phyloP scores from a whole-genome alignment of 2,113 vertebrate genomes.

The Podiceps cristatus region DNA sequence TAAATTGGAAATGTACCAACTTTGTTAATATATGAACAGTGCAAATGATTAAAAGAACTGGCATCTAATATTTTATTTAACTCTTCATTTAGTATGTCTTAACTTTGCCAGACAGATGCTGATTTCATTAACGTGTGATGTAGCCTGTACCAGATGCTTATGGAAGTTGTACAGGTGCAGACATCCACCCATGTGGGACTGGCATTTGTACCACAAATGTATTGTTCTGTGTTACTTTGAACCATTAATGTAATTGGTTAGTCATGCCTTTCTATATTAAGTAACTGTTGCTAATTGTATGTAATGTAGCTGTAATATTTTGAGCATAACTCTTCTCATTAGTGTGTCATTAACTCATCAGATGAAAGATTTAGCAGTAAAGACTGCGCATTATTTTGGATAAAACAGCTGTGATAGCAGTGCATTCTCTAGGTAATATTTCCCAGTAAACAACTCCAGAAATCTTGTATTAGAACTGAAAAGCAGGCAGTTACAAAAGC shows the following conservation, averaged over 20 bases:
- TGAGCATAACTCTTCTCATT: slow-evolving; percentile 37
- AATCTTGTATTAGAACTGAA: slow-evolving; percentile 1
- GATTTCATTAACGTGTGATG: not conserved
- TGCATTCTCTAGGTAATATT: not conserved
- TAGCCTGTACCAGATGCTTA: not conserved
- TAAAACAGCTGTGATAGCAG: slow-evolving; percentile 4
- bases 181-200: not conserved
- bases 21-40: not conserved
- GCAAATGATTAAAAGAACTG: not conserved
- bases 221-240: slow-evolving; percentile 33
- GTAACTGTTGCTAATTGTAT: slow-evolving; percentile 57
- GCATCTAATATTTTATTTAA: slow-evolving; percentile 21
- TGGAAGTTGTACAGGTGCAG: slow-evolving; percentile 33
- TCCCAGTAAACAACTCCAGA: slow-evolving; percentile 20
- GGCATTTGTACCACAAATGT: slow-evolving; percentile 12
- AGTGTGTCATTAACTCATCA: slow-evolving; percentile 50
- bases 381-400: not conserved
- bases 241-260: slow-evolving; percentile 44
- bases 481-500: not conserved
- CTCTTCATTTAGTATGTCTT: not conserved
- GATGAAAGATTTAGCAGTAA: slow-evolving; percentile 24
- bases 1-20: not conserved
- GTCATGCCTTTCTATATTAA: slow-evolving; percentile 49
- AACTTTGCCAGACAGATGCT: slow-evolving; percentile 7
- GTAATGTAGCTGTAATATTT: slow-evolving; percentile 52